Evolutionary conservation across 1,140 invertebrate species (phyloP).

Genomic region (Micrasema minimum): DNA sequence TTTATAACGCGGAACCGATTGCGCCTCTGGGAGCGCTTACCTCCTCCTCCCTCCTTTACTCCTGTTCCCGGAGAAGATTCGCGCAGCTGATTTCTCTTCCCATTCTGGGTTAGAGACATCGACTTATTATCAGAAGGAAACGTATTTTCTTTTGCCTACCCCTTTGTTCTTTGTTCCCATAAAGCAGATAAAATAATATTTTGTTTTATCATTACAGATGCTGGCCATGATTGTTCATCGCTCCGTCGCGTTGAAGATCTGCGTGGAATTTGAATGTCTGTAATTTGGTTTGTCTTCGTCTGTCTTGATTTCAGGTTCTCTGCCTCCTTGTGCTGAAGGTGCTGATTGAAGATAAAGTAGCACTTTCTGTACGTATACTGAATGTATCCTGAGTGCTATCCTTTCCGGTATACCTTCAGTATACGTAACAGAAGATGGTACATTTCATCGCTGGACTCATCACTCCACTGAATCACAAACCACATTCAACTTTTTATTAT

Average conservation of each 20-base stretch:
- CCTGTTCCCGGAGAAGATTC: conserved; percentile 24
- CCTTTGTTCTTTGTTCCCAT: too few relatives aligned
- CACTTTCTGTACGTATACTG: conserved; percentile 98
- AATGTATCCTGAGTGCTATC: conserved; percentile 97
- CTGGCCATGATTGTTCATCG: background rate
- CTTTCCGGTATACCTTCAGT: conserved; percentile 99
- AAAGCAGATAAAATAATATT: conserved; percentile 3
- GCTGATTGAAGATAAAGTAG: conserved; percentile 67
- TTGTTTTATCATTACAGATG: conserved; percentile 25
- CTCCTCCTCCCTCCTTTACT: conserved; percentile 11
- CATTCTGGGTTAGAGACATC: conserved; percentile 4
- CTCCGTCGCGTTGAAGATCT: background rate
- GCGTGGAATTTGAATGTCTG: background rate
- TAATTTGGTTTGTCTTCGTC: too few relatives aligned
- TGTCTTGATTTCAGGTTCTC: conserved; percentile 22
- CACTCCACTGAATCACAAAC: background rate
- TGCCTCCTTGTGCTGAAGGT: conserved; percentile 12
- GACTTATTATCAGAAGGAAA: conserved; percentile 1
- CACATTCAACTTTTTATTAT: background rate
- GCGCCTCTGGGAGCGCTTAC: conserved; percentile 41
- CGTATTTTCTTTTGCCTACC: background rate
- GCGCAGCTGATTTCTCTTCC: conserved; percentile 7
- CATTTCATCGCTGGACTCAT: conserved; percentile 68
- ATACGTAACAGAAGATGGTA: conserved; percentile 98
- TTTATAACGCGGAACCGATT: conserved; percentile 59